Evolutionary conservation across 1,140 invertebrate species (phyloP).

Genomic region (Cotesia vestalis): DNA sequence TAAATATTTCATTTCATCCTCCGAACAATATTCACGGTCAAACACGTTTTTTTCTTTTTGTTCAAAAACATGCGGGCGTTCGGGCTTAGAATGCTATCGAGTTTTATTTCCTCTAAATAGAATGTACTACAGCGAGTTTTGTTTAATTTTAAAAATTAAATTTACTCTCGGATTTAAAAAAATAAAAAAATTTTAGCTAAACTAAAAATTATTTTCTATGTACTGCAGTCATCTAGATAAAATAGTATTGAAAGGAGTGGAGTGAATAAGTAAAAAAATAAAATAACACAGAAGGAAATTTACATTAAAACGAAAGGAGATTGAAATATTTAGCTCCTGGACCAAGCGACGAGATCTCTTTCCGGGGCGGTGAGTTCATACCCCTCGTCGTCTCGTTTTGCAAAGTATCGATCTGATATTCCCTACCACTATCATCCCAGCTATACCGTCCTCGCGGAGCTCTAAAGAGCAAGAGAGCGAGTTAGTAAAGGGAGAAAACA

Average conservation of each 20-base stretch:
- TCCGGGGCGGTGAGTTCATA: slow-evolving; percentile 30
- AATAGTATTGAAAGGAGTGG: not conserved
- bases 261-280: not conserved
- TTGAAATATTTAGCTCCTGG: slow-evolving; percentile 24
- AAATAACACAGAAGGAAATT: not conserved
- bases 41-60: too few species aligned
- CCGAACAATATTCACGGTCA: too few species aligned
- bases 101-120: too few species aligned
- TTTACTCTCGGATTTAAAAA: too few species aligned
- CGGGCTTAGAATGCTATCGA: too few species aligned
- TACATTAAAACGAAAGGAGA: slow-evolving; percentile 2
- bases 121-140: too few species aligned
- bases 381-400: slow-evolving; percentile 46
- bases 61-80: too few species aligned
- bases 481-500: not conserved
- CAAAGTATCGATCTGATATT: slow-evolving; percentile 58
- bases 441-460: not conserved
- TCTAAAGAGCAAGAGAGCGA: slow-evolving; percentile 11
- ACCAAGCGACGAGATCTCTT: slow-evolving; percentile 14
- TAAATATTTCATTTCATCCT: too few species aligned
- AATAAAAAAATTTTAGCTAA: too few species aligned
- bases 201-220: too few species aligned
- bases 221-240: too few species aligned
- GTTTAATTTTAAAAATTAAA: too few species aligned
- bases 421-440: slow-evolving; percentile 15